Conservation (phyloP, 2,113 vertebrate species). For the Malaclemys terrapin region DNA sequence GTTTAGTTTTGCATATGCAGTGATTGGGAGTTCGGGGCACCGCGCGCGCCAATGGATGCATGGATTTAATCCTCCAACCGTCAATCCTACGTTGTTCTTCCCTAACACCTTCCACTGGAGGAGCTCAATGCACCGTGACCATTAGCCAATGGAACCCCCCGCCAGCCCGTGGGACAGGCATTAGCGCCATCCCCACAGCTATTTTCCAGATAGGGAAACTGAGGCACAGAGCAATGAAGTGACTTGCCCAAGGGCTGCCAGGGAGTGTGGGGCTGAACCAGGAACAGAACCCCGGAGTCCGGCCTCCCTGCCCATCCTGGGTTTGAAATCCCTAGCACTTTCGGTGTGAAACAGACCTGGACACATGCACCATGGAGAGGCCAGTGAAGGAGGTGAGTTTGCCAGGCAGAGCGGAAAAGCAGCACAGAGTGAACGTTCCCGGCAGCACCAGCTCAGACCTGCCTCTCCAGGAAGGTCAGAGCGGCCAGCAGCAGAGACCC, state of each 20-base stretch:
- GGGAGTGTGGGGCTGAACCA: background rate
- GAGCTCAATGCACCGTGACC: background rate
- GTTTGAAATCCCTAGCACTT: background rate
- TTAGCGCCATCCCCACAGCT: background rate
- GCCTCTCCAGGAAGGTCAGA: background rate
- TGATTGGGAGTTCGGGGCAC: background rate
- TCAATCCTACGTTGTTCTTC: background rate
- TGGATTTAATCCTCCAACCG: background rate
- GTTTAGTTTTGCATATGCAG: background rate
- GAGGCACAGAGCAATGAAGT: rapidly evolving
- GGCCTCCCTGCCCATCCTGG: background rate
- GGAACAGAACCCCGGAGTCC: background rate
- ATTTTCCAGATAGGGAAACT: rapidly evolving
- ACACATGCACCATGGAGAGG: background rate
- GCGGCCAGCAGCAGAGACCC: background rate
- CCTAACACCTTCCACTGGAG: background rate
- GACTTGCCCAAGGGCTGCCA: background rate
- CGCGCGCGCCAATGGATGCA: background rate
- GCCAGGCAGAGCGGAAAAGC: background rate
- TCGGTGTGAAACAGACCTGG: background rate
- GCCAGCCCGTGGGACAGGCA: background rate
- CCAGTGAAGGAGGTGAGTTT: background rate
- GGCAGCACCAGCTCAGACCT: background rate
- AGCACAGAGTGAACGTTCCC: background rate
- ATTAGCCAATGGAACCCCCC: rapidly evolving